Evolutionary conservation across 2,888 invertebrate species (phyloP).

Genomic region (Endotricha flammealis): DNA sequence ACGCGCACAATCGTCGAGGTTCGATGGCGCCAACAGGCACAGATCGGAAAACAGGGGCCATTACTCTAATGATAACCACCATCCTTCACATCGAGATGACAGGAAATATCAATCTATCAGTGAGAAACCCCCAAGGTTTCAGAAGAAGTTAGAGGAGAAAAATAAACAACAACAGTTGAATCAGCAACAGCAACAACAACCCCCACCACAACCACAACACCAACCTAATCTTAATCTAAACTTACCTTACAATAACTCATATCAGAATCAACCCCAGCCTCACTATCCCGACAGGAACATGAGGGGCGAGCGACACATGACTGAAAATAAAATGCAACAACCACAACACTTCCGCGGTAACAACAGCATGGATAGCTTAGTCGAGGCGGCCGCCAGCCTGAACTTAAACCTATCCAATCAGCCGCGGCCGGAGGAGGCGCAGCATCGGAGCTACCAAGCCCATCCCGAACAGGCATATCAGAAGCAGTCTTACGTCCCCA

Average conservation of each 20-base stretch:
- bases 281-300: slow-evolving; percentile 51
- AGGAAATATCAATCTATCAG: slow-evolving; percentile 63
- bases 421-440: slow-evolving; percentile 37
- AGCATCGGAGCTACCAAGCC: slow-evolving; percentile 42
- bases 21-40: slow-evolving; percentile 47
- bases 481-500: slow-evolving; percentile 43
- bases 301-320: slow-evolving; percentile 43
- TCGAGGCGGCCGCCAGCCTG: slow-evolving; percentile 54
- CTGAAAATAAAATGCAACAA: slow-evolving; percentile 42
- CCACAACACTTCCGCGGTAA: slow-evolving; percentile 40
- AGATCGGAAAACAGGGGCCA: slow-evolving; percentile 52
- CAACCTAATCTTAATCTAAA: slow-evolving; percentile 36
- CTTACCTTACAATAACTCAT: slow-evolving; percentile 48
- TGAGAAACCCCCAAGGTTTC: slow-evolving; percentile 81
- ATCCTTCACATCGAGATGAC: slow-evolving; percentile 50
- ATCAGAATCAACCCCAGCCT: slow-evolving; percentile 39
- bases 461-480: slow-evolving; percentile 37
- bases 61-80: slow-evolving; percentile 55
- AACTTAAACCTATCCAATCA: slow-evolving; percentile 44
- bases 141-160: slow-evolving; percentile 73
- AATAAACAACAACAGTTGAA: slow-evolving; percentile 60
- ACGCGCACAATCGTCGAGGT: slow-evolving; percentile 51
- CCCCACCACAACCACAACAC: slow-evolving; percentile 22
- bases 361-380: slow-evolving; percentile 50
- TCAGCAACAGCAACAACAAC: slow-evolving; percentile 32